Evolutionary conservation across 2,113 vertebrate genomes (phyloP).

Genomic region (Elanoides forficatus): DNA sequence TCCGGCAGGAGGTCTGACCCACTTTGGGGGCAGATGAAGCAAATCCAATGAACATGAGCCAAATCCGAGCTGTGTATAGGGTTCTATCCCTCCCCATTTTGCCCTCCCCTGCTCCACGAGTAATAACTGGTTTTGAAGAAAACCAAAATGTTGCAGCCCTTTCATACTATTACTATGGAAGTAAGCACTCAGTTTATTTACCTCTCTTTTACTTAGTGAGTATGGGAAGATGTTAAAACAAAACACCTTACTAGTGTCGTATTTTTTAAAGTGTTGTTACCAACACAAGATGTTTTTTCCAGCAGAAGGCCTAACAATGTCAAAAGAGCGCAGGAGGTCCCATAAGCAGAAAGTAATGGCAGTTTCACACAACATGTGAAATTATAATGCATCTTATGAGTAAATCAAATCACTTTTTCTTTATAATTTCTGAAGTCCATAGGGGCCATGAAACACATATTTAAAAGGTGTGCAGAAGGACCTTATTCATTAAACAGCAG

Average conservation of each 20-base stretch:
- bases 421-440: constrained; percentile 63
- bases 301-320: neutral
- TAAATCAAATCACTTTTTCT: constrained; percentile 66
- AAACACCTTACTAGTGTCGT: neutral
- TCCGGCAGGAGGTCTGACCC: neutral
- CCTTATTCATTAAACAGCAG: constrained; percentile 68
- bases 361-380: constrained; percentile 27
- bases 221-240: neutral
- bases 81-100: neutral
- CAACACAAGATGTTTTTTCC: neutral
- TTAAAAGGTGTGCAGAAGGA: constrained; percentile 69
- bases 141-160: neutral
- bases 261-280: neutral
- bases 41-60: neutral
- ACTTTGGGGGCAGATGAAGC: neutral
- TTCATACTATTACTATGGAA: neutral
- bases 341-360: constrained; percentile 6
- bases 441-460: constrained; percentile 55
- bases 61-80: neutral
- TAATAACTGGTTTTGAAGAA: neutral
- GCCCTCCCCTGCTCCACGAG: neutral
- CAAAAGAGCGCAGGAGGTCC: neutral
- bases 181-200: neutral
- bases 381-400: constrained; percentile 47
- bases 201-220: neutral